Evolutionary conservation across 2,888 invertebrate genomes (phyloP).

Genomic region (Folsomia manolachei): DNA sequence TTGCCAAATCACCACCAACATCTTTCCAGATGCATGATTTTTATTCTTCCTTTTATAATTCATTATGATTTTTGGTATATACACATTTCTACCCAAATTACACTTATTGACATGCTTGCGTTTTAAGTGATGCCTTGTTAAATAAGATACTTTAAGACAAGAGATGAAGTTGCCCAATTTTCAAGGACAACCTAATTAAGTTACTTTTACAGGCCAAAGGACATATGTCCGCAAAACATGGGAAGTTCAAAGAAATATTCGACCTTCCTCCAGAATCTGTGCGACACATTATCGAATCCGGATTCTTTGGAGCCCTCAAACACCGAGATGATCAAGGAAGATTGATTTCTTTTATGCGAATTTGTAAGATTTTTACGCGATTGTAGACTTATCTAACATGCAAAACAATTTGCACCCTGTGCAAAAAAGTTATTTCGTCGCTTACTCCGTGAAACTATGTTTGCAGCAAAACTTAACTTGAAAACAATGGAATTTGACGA

Average conservation of each 20-base stretch:
- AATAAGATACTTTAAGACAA: no score
- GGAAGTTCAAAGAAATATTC: background rate
- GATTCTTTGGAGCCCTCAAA: constrained; percentile 27
- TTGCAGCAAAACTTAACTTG: constrained; percentile 18
- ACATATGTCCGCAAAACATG: constrained; percentile 10
- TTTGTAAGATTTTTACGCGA: constrained; percentile 2
- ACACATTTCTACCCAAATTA: background rate
- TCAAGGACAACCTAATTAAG: no score
- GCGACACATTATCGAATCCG: constrained; percentile 1
- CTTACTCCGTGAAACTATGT: no score
- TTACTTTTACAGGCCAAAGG: background rate
- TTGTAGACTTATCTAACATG: no score
- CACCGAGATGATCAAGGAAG: constrained; percentile 26
- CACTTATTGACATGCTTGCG: no score
- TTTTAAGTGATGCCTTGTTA: no score
- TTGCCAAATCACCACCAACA: background rate
- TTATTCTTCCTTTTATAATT: background rate
- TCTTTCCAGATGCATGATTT: background rate
- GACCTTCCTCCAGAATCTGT: background rate
- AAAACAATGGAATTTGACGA: constrained; percentile 19
- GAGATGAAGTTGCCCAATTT: no score
- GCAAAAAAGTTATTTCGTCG: background rate
- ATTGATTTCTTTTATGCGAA: constrained; percentile 19
- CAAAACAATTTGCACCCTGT: background rate
- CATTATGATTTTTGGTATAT: background rate